These are phyloP conservation scores for Mesochorus sp. DNA, from an alignment of 2,888 invertebrate species.

Conservation along the genomic window DNA sequence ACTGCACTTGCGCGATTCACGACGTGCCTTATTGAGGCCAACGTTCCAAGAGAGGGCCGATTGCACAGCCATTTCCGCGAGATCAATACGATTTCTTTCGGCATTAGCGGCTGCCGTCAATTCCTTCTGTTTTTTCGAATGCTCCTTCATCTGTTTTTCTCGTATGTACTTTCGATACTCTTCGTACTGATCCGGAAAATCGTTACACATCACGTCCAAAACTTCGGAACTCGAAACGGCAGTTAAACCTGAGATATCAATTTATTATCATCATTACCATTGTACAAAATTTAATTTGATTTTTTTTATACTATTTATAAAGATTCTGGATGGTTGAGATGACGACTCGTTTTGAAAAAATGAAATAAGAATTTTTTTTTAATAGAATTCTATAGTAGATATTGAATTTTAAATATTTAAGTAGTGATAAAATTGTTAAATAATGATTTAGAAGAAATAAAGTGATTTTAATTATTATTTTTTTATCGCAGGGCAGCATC, in stretches of 20 bases:
- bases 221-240: constrained; percentile 96
- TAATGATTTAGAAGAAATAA: too few species aligned
- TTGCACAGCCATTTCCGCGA: constrained; percentile 91
- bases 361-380: neutral
- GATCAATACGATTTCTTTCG: constrained; percentile 85
- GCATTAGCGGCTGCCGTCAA: constrained; percentile 84
- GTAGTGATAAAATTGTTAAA: too few species aligned
- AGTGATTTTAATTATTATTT: neutral
- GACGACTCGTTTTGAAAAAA: too few species aligned
- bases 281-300: too few species aligned
- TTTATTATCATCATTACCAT: too few species aligned
- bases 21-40: constrained; percentile 90
- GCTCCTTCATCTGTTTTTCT: constrained; percentile 87
- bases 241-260: constrained; percentile 86
- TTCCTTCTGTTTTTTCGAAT: constrained; percentile 87
- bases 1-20: constrained; percentile 90
- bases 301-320: too few species aligned
- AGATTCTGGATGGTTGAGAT: too few species aligned
- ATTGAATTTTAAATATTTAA: neutral
- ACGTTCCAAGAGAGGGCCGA: constrained; percentile 95
- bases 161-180: constrained; percentile 91
- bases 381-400: neutral
- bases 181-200: constrained; percentile 97
- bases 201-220: constrained; percentile 96
- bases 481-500: too few species aligned